Percentiles rank a stretch among this genome's conserved stretches.
These are phyloP conservation scores for Choloepus hoffmanni DNA, from an alignment of 2,113 vertebrate species.

Conservation along the genomic window DNA sequence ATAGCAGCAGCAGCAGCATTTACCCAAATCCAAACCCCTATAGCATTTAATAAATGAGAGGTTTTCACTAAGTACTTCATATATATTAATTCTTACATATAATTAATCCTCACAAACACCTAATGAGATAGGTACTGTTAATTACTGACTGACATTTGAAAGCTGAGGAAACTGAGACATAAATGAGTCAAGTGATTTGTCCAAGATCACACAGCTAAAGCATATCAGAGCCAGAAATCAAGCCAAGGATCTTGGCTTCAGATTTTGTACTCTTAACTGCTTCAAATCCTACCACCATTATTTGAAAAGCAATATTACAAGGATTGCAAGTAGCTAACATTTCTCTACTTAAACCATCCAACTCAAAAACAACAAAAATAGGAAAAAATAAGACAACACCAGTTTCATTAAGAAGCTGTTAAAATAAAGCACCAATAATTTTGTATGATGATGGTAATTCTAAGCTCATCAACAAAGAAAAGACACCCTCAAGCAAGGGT, in stretches of 20 bases:
- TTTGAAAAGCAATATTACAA: background rate
- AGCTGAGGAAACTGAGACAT: background rate
- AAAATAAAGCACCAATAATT: slow-evolving; percentile 25
- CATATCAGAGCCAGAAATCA: background rate
- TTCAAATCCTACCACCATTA: background rate
- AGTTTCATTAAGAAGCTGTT: slow-evolving; percentile 18
- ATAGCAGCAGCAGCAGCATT: background rate
- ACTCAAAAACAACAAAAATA: too few species aligned
- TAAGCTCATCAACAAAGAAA: slow-evolving; percentile 16
- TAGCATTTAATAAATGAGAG: background rate
- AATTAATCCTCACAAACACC: background rate
- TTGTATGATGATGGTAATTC: background rate
- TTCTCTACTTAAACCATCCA: background rate
- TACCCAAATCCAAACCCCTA: accelerated
- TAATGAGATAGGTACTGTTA: background rate
- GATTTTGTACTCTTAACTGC: background rate
- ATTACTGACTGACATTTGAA: background rate
- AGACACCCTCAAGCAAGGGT: background rate
- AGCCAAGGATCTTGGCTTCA: background rate
- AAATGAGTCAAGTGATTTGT: background rate
- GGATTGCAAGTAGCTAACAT: background rate
- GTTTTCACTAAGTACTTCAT: background rate
- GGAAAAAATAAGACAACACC: background rate
- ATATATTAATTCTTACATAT: background rate
- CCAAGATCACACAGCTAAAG: background rate